Conservation (phyloP, 2,113 vertebrate species). For the Myiozetetes cayanensis region DNA sequence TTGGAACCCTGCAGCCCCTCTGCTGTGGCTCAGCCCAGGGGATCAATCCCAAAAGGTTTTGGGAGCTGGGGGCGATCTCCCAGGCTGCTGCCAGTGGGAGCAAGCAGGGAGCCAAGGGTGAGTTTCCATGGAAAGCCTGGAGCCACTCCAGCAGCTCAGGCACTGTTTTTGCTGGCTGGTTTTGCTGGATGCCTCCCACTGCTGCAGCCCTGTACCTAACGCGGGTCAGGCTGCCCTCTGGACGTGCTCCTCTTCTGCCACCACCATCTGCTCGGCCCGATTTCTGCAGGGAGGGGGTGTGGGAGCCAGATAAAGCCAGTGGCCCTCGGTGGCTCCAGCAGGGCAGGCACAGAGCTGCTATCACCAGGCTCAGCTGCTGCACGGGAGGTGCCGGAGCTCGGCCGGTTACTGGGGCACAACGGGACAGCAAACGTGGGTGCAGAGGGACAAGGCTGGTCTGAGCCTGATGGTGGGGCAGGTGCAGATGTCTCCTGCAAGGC, state of each 20-base stretch:
- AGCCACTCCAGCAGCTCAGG: background rate
- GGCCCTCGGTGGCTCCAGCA: rapidly evolving
- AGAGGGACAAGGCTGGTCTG: background rate
- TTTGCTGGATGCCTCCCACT: background rate
- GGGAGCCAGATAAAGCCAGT: background rate
- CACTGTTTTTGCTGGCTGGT: background rate
- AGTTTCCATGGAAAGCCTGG: background rate
- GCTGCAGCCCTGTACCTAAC: background rate
- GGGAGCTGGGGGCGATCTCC: rapidly evolving
- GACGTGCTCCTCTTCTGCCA: rapidly evolving
- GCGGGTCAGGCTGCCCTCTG: rapidly evolving
- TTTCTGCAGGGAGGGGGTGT: background rate
- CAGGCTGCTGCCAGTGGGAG: background rate
- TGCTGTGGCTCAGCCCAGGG: background rate
- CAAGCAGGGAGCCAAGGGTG: background rate
- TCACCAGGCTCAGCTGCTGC: background rate
- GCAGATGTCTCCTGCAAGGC: rapidly evolving
- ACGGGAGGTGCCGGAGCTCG: rapidly evolving
- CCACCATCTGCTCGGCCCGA: background rate
- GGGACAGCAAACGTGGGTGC: rapidly evolving
- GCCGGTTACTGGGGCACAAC: rapidly evolving
- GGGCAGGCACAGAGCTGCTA: background rate
- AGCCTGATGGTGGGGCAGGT: background rate
- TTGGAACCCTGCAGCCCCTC: background rate
- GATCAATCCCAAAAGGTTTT: rapidly evolving